Evolutionary conservation across 2,888 invertebrate genomes (phyloP).

Genomic region (Netelia inedita): DNA sequence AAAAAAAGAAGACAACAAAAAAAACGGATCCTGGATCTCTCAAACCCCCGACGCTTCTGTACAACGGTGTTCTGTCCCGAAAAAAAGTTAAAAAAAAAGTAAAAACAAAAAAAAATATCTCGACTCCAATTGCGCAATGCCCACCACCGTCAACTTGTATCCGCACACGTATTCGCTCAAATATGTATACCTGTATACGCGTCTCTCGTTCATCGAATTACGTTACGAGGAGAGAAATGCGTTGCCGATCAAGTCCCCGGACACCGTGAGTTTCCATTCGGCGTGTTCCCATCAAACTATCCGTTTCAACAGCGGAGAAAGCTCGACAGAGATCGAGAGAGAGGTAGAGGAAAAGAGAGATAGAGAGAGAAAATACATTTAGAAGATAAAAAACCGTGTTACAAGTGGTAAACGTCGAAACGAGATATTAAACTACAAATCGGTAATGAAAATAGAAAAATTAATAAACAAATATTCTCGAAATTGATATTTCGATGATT

Average conservation of each 20-base stretch:
- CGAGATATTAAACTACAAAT: background rate
- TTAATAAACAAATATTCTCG: too few relatives aligned
- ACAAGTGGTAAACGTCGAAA: background rate
- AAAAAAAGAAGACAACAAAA: slow-evolving; percentile 64
- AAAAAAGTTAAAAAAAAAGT: slow-evolving; percentile 4
- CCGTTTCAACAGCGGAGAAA: slow-evolving; percentile 58
- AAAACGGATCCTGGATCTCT: slow-evolving; percentile 75
- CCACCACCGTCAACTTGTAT: slow-evolving; percentile 68
- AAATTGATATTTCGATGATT: too few relatives aligned
- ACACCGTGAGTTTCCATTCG: slow-evolving; percentile 65
- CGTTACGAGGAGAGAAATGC: slow-evolving; percentile 72
- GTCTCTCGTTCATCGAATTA: slow-evolving; percentile 78
- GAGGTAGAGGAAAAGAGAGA: background rate
- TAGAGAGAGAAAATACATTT: slow-evolving; percentile 18
- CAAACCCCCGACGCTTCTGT: slow-evolving; percentile 66
- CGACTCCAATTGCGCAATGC: slow-evolving; percentile 80
- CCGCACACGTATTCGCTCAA: background rate
- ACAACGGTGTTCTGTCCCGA: slow-evolving; percentile 72
- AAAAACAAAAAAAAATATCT: slow-evolving; percentile 74
- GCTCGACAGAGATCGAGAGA: background rate
- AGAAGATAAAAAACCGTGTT: slow-evolving; percentile 42
- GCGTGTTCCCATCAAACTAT: slow-evolving; percentile 68
- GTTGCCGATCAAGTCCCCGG: slow-evolving; percentile 71
- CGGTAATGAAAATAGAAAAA: too few relatives aligned
- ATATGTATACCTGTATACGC: slow-evolving; percentile 69